phyloP scores from a whole-genome alignment of 2,113 vertebrate genomes.

The Asarcornis scutulata region DNA sequence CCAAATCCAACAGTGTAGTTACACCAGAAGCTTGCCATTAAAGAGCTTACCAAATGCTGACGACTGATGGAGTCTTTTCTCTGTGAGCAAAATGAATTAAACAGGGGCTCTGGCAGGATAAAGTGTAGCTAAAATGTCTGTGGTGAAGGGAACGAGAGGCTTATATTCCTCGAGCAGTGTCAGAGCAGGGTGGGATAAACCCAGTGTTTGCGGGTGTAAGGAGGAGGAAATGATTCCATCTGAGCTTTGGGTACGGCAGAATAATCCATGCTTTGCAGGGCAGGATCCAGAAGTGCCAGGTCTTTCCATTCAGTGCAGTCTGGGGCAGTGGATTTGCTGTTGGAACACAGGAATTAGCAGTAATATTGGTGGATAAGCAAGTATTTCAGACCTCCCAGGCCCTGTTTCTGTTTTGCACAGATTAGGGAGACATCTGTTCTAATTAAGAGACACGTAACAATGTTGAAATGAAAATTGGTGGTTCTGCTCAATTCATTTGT shows the following conservation, averaged over 20 bases:
- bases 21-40: slow-evolving; percentile 69
- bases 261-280: not conserved
- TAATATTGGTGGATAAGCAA: not conserved
- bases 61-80: slow-evolving; percentile 27
- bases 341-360: not conserved
- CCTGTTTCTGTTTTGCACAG: not conserved
- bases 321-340: not conserved
- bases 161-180: not conserved
- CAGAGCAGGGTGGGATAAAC: not conserved
- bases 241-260: not conserved
- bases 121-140: rapidly evolving
- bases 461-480: slow-evolving; percentile 12
- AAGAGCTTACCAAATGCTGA: slow-evolving; percentile 64
- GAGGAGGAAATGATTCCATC: not conserved
- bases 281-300: not conserved
- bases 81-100: not conserved
- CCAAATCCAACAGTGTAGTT: slow-evolving; percentile 39
- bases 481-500: not conserved
- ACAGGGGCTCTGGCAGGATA: not conserved
- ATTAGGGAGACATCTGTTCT: slow-evolving; percentile 6
- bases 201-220: not conserved
- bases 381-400: not conserved
- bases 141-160: not conserved
- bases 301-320: not conserved
- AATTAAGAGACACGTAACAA: not conserved